phyloP scores from a whole-genome alignment of 2,797 vertebrate species.

The Novumbra hubbsi region DNA sequence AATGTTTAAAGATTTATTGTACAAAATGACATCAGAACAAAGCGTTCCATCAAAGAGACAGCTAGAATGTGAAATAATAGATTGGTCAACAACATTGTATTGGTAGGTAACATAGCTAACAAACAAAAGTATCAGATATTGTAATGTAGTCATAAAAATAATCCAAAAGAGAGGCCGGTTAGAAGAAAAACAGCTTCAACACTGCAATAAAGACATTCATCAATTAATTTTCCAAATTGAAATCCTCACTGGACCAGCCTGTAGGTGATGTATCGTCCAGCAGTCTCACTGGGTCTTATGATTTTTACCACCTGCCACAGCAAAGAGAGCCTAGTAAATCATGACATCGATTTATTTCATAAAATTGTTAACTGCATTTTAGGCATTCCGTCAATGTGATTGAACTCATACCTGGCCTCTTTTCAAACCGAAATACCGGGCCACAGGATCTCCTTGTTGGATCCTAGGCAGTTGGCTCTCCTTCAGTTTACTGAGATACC shows the following conservation, averaged over 20 bases:
- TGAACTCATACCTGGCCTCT: conserved; percentile 84
- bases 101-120: background rate
- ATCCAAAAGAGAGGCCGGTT: background rate
- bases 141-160: background rate
- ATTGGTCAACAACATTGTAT: background rate
- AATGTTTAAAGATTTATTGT: background rate
- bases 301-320: conserved; percentile 91
- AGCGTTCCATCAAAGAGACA: background rate
- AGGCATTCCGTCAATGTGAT: background rate
- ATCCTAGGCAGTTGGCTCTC: conserved; percentile 97
- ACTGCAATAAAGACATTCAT: background rate
- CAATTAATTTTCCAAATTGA: background rate
- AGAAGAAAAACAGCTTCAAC: background rate
- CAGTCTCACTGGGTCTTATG: conserved; percentile 94
- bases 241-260: conserved; percentile 88
- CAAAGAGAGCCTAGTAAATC: background rate
- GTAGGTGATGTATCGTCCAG: conserved; percentile 96
- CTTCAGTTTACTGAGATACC: conserved; percentile 84
- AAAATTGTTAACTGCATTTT: background rate
- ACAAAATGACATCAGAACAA: background rate
- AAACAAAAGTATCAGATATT: background rate
- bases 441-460: conserved; percentile 94
- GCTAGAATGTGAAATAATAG: background rate
- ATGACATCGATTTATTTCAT: background rate
- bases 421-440: conserved; percentile 96